A percentile compares a stretch with the other conserved stretches of the same genome.
Evolutionary conservation across 2,797 vertebrate genomes (phyloP).

Genomic region (Sebastes vulpes): DNA sequence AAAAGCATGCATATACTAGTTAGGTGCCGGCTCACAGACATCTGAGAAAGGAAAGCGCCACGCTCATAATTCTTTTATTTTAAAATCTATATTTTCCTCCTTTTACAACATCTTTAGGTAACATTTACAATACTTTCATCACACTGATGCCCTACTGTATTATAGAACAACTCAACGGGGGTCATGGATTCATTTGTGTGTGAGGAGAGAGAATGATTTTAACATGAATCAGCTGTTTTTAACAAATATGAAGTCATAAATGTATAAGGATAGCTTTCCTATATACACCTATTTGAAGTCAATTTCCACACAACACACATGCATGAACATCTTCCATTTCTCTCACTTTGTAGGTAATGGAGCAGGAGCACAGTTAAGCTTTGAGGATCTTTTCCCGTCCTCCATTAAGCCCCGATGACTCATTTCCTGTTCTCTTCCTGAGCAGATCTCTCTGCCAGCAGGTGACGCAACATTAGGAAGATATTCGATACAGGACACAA

Average conservation of each 20-base stretch:
- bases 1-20: not conserved
- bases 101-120: not conserved
- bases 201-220: not conserved
- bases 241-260: not conserved
- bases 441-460: conserved; percentile 1
- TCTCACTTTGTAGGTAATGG: conserved; percentile 20
- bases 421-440: conserved; percentile 42
- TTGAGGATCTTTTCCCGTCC: conserved; percentile 38
- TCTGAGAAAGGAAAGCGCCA: not conserved
- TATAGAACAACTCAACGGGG: not conserved
- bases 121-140: not conserved
- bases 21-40: not conserved
- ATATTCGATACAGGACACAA: conserved; percentile 1
- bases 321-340: not conserved
- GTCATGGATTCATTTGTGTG: not conserved
- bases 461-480: conserved; percentile 32
- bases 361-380: conserved; percentile 6
- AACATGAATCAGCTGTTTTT: not conserved
- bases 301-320: not conserved
- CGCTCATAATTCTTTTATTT: not conserved
- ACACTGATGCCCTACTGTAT: not conserved
- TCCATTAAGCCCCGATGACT: conserved; percentile 28
- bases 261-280: not conserved
- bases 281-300: not conserved
- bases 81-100: not conserved